phyloP scores from a whole-genome alignment of 2,797 vertebrate genomes.

The Cuniculus paca region DNA sequence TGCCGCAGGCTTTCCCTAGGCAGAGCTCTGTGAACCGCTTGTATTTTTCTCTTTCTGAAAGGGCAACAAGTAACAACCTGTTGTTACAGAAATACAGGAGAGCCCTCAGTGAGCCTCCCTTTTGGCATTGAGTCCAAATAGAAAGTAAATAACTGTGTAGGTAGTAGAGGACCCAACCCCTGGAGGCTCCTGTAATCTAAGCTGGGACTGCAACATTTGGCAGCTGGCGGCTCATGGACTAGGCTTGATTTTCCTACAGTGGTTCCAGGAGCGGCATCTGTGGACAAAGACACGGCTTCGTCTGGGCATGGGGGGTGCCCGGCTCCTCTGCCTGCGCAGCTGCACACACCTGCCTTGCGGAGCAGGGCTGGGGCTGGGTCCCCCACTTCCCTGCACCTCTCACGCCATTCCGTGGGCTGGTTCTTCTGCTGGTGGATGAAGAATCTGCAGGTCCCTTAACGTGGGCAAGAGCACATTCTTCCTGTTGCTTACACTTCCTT shows the following conservation, averaged over 20 bases:
- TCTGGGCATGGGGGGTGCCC: slow-evolving; percentile 62
- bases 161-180: slow-evolving; percentile 82
- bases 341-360: not conserved
- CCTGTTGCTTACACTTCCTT: not conserved
- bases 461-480: not conserved
- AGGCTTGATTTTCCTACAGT: slow-evolving; percentile 85
- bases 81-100: slow-evolving; percentile 79
- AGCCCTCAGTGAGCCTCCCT: slow-evolving; percentile 78
- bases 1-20: slow-evolving; percentile 75
- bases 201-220: slow-evolving; percentile 84
- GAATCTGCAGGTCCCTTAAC: not conserved
- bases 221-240: slow-evolving; percentile 82
- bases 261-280: slow-evolving; percentile 86
- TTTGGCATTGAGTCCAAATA: slow-evolving; percentile 85
- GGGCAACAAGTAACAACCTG: slow-evolving; percentile 77
- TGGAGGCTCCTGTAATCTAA: slow-evolving; percentile 82
- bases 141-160: slow-evolving; percentile 86
- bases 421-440: not conserved
- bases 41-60: slow-evolving; percentile 77
- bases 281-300: slow-evolving; percentile 82
- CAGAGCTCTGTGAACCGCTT: slow-evolving; percentile 59
- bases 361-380: not conserved
- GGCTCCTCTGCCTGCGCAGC: not conserved
- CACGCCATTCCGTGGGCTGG: not conserved
- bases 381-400: not conserved